phyloP scores from a whole-genome alignment of 2,113 vertebrate species.

The Stegostoma tigrinum region DNA sequence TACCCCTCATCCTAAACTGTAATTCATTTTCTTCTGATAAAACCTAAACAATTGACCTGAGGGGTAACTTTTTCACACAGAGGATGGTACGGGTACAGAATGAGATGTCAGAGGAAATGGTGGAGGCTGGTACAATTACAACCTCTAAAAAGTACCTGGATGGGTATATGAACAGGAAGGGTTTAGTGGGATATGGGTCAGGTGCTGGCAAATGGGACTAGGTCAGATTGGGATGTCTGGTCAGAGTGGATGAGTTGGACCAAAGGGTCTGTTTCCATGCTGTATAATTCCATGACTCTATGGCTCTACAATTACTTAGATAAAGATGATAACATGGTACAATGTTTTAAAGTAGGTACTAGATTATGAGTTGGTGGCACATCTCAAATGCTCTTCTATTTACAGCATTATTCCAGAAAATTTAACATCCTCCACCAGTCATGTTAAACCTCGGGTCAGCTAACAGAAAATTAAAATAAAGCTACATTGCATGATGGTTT shows the following conservation, averaged over 20 bases:
- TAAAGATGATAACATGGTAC: not conserved
- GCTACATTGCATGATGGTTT: not conserved
- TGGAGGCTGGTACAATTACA: no score
- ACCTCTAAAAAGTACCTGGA: no score
- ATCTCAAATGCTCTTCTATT: not conserved
- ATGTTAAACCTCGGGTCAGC: not conserved
- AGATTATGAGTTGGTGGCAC: not conserved
- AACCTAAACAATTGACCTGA: no score
- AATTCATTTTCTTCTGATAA: not conserved
- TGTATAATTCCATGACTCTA: not conserved
- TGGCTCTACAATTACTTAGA: not conserved
- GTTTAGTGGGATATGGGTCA: no score
- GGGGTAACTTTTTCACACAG: no score
- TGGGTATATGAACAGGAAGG: no score
- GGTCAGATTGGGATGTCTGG: no score
- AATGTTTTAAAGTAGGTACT: not conserved
- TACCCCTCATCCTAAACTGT: not conserved
- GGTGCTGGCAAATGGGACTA: no score
- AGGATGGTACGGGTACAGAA: no score
- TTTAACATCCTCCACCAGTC: not conserved
- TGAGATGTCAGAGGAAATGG: no score
- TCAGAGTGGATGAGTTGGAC: no score
- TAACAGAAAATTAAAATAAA: not conserved
- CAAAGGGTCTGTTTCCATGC: no score
- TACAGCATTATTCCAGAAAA: not conserved